A percentile compares a stretch with the other conserved stretches of the same genome.
Evolutionary conservation across 2,888 invertebrate genomes (phyloP).

Genomic region (Synanthedon myopaeformis): DNA sequence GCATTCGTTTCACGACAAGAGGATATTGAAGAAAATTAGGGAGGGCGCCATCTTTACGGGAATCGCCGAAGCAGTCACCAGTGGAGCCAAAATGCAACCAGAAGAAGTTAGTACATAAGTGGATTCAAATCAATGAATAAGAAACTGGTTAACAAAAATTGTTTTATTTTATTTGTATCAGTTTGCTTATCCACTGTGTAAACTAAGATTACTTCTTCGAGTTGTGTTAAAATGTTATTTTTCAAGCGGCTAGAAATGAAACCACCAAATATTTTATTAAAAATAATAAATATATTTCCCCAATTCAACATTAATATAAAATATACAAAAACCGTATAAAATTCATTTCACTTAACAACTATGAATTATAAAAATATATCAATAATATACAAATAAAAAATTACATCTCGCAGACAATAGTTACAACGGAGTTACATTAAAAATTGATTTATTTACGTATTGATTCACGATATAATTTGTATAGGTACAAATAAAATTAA

Average conservation of each 20-base stretch:
- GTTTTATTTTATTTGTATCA: neutral
- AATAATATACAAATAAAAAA: too few species aligned
- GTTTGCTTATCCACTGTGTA: neutral
- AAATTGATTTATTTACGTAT: too few species aligned
- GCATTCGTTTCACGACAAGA: conserved; percentile 43
- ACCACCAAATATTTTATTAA: conserved; percentile 8
- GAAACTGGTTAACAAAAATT: neutral
- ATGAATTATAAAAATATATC: neutral
- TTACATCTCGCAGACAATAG: too few species aligned
- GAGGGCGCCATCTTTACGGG: conserved; percentile 26
- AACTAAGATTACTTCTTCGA: too few species aligned
- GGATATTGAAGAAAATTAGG: conserved; percentile 36
- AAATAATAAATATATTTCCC: conserved; percentile 48
- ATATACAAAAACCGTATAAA: conserved; percentile 41
- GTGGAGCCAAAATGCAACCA: neutral
- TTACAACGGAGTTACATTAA: too few species aligned
- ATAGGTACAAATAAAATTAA: too few species aligned
- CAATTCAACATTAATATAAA: conserved; percentile 44
- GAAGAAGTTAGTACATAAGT: too few species aligned
- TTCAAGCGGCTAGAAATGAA: conserved; percentile 2
- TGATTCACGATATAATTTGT: too few species aligned
- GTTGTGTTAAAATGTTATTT: too few species aligned
- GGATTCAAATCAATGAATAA: too few species aligned
- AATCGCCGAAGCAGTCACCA: conserved; percentile 31
- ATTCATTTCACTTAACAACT: conserved; percentile 11